Evolutionary conservation across 2,797 vertebrate species (phyloP).

Genomic region (Sciurus carolinensis): DNA sequence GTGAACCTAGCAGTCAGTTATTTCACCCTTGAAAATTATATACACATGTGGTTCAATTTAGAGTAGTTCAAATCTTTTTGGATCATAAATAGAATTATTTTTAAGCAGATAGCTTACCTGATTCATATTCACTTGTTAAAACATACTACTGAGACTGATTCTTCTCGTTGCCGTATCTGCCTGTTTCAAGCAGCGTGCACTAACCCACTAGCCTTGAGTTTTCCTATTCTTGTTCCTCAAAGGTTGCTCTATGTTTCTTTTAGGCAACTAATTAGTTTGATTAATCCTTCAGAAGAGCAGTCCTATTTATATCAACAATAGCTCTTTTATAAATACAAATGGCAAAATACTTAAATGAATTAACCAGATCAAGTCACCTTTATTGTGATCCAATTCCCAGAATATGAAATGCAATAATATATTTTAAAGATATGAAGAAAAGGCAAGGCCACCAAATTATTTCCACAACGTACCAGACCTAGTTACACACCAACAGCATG

Average conservation of each 20-base stretch:
- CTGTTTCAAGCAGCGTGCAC: background rate
- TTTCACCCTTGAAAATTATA: conserved; percentile 30
- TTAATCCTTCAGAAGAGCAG: conserved; percentile 9
- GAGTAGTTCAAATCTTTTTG: background rate
- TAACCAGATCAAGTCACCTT: background rate
- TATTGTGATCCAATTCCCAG: background rate
- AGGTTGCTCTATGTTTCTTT: conserved; percentile 15
- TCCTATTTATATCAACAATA: conserved; percentile 29
- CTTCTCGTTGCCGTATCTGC: background rate
- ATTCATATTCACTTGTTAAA: background rate
- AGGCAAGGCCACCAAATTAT: background rate
- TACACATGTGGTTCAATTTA: background rate
- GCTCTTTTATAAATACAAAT: background rate
- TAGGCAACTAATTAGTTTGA: background rate
- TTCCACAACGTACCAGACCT: background rate
- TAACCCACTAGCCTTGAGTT: background rate
- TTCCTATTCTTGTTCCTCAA: background rate
- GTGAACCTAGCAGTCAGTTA: background rate
- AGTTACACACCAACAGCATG: background rate
- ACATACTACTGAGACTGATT: background rate
- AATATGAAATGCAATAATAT: background rate
- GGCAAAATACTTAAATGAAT: conserved; percentile 48
- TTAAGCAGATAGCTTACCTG: background rate
- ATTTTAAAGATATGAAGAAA: conserved; percentile 46
- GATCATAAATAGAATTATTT: conserved; percentile 19